A percentile compares a stretch with the other conserved stretches of the same genome.
These are phyloP conservation scores for Rhimphoctona megacephalus DNA, from an alignment of 2,888 invertebrate species.

Conservation along the genomic window DNA sequence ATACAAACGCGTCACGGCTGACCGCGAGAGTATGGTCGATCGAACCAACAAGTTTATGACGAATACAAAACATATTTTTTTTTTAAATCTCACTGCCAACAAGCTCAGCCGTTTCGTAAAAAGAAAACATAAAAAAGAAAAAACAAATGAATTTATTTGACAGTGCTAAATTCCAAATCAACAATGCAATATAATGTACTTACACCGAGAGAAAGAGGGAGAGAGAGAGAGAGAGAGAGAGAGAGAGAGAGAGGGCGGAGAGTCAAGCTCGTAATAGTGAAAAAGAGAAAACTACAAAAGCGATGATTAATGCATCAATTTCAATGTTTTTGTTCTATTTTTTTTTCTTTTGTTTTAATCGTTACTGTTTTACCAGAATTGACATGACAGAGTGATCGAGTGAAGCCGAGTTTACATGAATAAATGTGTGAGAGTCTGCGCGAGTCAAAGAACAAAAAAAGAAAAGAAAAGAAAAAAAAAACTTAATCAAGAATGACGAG, in stretches of 20 bases:
- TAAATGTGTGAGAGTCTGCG: slow-evolving; percentile 43
- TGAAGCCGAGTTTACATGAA: slow-evolving; percentile 38
- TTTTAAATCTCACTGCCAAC: slow-evolving; percentile 75
- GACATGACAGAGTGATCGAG: slow-evolving; percentile 60
- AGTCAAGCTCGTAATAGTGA: slow-evolving; percentile 49
- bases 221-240: slow-evolving; percentile 70
- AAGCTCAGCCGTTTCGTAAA: slow-evolving; percentile 76
- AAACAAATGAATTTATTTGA: slow-evolving; percentile 60
- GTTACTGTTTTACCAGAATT: slow-evolving; percentile 56
- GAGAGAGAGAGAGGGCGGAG: slow-evolving; percentile 58
- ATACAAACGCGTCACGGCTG: slow-evolving; percentile 42
- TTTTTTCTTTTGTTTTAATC: slow-evolving; percentile 31
- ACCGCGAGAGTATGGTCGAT: slow-evolving; percentile 42
- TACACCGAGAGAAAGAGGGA: slow-evolving; percentile 77
- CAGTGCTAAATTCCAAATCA: slow-evolving; percentile 82
- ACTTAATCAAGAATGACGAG: slow-evolving; percentile 36
- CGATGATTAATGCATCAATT: slow-evolving; percentile 42
- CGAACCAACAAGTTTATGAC: slow-evolving; percentile 35
- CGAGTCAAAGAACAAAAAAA: slow-evolving; percentile 14
- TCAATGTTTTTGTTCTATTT: slow-evolving; percentile 30
- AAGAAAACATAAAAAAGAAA: slow-evolving; percentile 36
- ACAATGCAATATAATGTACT: slow-evolving; percentile 84
- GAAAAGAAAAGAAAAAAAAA: background rate
- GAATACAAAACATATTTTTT: slow-evolving; percentile 16
- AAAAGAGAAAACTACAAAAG: slow-evolving; percentile 36